These are phyloP conservation scores for Irena cyanogastra DNA, from an alignment of 2,113 vertebrate genomes.

Conservation along the genomic window DNA sequence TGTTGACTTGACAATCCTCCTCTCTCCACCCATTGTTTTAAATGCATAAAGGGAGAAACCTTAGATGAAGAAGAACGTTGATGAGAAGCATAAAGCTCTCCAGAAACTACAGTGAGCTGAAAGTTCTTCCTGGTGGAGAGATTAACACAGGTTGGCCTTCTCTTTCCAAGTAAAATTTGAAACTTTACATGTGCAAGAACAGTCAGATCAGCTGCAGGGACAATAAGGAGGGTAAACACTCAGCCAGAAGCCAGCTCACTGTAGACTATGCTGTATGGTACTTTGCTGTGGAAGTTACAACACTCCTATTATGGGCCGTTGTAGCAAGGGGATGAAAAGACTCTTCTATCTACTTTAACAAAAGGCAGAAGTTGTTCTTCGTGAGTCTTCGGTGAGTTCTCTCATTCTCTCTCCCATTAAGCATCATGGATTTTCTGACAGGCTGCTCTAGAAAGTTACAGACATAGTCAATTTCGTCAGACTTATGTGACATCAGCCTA, in stretches of 20 bases:
- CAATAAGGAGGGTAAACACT: not conserved
- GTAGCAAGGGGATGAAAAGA: not conserved
- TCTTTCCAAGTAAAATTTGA: not conserved
- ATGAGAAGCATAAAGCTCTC: not conserved
- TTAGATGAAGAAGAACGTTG: not conserved
- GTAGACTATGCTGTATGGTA: not conserved
- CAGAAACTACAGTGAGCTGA: not conserved
- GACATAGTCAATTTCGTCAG: not conserved
- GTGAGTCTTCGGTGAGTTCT: not conserved
- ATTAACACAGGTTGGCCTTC: not conserved
- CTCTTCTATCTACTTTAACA: not conserved
- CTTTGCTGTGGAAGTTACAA: not conserved
- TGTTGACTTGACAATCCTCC: not conserved
- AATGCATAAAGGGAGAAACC: not conserved
- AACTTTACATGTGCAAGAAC: not conserved
- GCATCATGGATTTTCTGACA: not conserved
- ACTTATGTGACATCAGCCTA: not conserved
- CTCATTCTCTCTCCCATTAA: not conserved
- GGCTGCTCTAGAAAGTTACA: conserved; percentile 13
- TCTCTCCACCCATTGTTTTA: not conserved
- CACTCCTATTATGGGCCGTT: not conserved
- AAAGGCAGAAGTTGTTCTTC: not conserved
- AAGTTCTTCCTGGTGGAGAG: not conserved
- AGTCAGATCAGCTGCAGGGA: not conserved
- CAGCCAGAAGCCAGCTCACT: not conserved